phyloP scores from a whole-genome alignment of 2,113 vertebrate genomes.

The Varanus komodoensis region DNA sequence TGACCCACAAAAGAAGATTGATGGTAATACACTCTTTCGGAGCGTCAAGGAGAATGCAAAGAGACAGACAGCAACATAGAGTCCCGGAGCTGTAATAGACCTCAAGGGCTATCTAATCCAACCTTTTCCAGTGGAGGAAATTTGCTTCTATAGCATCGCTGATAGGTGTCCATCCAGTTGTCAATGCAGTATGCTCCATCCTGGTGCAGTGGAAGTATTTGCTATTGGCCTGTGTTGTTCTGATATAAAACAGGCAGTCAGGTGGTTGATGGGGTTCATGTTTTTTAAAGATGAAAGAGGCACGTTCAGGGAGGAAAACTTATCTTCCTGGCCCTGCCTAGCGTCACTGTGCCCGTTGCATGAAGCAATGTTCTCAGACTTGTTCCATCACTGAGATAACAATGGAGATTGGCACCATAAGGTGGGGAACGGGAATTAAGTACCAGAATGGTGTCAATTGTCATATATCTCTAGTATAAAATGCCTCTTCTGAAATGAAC shows the following conservation, averaged over 20 bases:
- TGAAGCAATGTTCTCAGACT: neutral
- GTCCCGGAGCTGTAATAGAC: too few species aligned
- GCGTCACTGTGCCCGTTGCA: neutral
- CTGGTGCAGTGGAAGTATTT: neutral
- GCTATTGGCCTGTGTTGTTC: neutral
- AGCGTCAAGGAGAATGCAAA: neutral
- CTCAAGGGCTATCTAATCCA: too few species aligned
- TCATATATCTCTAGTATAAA: neutral
- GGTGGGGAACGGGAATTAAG: neutral
- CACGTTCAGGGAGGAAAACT: neutral
- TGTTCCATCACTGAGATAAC: neutral
- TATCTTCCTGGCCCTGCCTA: neutral
- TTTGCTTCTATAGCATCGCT: neutral
- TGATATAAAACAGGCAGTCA: neutral
- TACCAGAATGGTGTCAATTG: neutral
- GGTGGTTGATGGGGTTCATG: neutral
- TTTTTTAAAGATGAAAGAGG: neutral
- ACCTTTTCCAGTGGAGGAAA: neutral
- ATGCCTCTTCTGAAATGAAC: too few species aligned
- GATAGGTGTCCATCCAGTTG: neutral
- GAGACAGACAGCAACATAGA: neutral
- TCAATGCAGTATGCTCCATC: neutral
- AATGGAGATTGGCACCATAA: neutral
- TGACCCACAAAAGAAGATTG: neutral
- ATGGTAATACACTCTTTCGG: neutral